Evolutionary conservation across 2,888 invertebrate genomes (phyloP), one percentile per base, ranked within the genome.

Genomic region (Oligia fasciuncula): DNA sequence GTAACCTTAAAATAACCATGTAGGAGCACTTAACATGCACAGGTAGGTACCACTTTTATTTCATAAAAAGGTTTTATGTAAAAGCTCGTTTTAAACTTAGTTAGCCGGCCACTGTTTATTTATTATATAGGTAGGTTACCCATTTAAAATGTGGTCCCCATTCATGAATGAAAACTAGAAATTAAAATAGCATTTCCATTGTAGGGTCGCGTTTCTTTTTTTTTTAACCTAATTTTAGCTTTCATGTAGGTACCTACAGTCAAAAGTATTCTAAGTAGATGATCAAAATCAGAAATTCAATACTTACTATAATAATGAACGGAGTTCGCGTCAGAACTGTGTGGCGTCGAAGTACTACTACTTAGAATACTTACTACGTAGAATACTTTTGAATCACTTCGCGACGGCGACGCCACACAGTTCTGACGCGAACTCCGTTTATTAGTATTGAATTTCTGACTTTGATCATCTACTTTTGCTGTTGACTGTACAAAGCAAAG

Each of bases 71-170:
- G 70, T 68, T 75, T 79, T 49, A 57, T 23, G 49, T 51, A 23
- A 75, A 68, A 69, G 17, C n/a, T 65, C 9, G 17, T 40, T 43
- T 49, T 57, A n/a, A 29, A 2, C 19, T 54, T 19, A 54, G 19
- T 19, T 54, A 54, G 57, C 23, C 23, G n/a, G 35, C 9, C 57
- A 57, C 19, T 65, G 11, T 84, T 85, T 83, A 29, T 84, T 85
- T 83, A 29, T n/a, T 73, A 62, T 60, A 14, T 29, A 29, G 29
- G 29, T 29, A 29, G 29, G 29, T 57, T 57, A 57, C 43, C 0
- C 43, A 46, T 62, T 69, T 60, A n/a, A 17, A 76, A 63, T n/a
- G 54, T 49, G 57, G 2, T 4, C 29, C 29, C 40, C 66, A 77
- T 76, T 40, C 23, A 29, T 49, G 68, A 68, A 75, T 68, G 43